Evolutionary conservation across 2,888 invertebrate species (phyloP).

Genomic region (Drosophila barbarae): DNA sequence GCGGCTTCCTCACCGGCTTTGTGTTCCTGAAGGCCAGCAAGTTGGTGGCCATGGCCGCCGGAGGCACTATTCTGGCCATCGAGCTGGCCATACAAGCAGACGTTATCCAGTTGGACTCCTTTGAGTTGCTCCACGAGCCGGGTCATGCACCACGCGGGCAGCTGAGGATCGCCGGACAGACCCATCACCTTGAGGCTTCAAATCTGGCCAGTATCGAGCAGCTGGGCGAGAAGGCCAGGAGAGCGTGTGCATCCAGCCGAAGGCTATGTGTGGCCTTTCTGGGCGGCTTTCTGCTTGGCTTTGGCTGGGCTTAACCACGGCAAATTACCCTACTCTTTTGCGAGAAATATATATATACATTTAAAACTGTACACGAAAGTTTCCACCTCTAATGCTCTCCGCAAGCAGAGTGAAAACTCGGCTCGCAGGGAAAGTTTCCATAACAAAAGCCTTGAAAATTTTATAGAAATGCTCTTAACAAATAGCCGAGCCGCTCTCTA

Average conservation of each 20-base stretch:
- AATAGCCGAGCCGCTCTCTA: constrained; percentile 31
- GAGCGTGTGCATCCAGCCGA: constrained; percentile 14
- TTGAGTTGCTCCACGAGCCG: neutral
- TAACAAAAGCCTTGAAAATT: constrained; percentile 28
- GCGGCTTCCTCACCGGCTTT: constrained; percentile 43
- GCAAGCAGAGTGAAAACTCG: neutral
- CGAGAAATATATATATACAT: constrained; percentile 4
- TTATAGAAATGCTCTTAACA: constrained; percentile 33
- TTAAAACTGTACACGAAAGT: constrained; percentile 23
- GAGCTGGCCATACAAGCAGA: constrained; percentile 46
- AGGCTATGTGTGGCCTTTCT: constrained; percentile 49
- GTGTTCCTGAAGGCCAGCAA: constrained; percentile 44
- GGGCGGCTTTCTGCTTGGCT: constrained; percentile 54
- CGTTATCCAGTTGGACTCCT: constrained; percentile 16
- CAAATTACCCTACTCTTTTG: constrained; percentile 2
- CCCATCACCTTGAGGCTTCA: neutral
- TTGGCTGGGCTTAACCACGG: constrained; percentile 44
- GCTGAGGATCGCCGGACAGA: neutral
- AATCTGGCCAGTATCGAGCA: neutral
- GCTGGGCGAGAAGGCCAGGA: constrained; percentile 6
- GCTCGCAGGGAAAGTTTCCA: constrained; percentile 21
- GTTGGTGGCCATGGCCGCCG: constrained; percentile 41
- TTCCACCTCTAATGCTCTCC: constrained; percentile 1
- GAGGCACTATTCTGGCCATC: constrained; percentile 24
- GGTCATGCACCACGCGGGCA: neutral